Conservation (phyloP, 2,113 vertebrate genomes). For the Trematomus loennbergii region DNA sequence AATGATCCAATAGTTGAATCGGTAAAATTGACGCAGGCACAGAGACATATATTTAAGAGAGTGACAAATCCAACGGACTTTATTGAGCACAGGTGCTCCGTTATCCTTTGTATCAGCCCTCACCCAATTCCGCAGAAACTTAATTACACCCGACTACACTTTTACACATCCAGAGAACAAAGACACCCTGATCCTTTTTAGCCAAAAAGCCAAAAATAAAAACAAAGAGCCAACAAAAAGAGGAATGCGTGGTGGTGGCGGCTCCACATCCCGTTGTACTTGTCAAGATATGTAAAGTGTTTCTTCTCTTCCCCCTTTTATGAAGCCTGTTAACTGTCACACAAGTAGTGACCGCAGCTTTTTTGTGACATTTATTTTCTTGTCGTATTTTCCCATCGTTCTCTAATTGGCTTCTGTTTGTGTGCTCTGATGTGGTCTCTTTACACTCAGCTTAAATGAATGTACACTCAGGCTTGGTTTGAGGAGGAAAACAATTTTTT, state of each 20-base stretch:
- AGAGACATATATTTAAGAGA: slow-evolving; percentile 1
- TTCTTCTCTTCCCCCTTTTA: slow-evolving; percentile 65
- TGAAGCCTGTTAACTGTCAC: slow-evolving; percentile 77
- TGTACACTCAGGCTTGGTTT: slow-evolving; percentile 47
- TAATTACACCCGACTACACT: slow-evolving; percentile 46
- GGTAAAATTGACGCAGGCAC: no score
- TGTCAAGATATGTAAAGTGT: slow-evolving; percentile 68
- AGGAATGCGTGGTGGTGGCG: slow-evolving; percentile 63
- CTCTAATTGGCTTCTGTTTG: slow-evolving; percentile 79
- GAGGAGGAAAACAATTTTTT: slow-evolving; percentile 40
- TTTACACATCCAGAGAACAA: slow-evolving; percentile 70
- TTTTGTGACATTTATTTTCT: slow-evolving; percentile 80
- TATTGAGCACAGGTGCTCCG: slow-evolving; percentile 54
- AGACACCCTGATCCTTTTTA: slow-evolving; percentile 68
- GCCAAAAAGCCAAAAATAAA: slow-evolving; percentile 64
- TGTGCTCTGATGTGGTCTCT: slow-evolving; percentile 80
- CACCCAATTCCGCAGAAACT: slow-evolving; percentile 13
- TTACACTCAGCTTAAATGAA: slow-evolving; percentile 70
- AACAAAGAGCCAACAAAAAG: slow-evolving; percentile 52
- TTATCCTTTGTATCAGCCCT: slow-evolving; percentile 11
- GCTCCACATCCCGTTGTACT: slow-evolving; percentile 75
- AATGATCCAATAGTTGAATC: neutral
- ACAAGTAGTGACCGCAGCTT: slow-evolving; percentile 74
- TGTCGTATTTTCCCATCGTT: slow-evolving; percentile 61
- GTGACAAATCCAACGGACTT: neutral